Conservation (phyloP, 2,888 invertebrate species). For the Ornithoptera priamus region DNA sequence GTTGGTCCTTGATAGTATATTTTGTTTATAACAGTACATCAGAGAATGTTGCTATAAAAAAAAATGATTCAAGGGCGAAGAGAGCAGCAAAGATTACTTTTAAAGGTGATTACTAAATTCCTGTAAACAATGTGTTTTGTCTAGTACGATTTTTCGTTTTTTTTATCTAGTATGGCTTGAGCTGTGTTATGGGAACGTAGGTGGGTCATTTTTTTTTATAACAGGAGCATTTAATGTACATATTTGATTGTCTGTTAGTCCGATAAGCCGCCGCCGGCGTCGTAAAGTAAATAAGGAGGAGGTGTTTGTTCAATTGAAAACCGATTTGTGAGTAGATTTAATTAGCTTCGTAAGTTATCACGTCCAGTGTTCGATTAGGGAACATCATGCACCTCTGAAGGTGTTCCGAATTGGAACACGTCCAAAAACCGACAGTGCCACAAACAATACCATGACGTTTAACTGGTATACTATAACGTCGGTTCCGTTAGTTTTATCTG, state of each 20-base stretch:
- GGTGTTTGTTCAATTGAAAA: slow-evolving; percentile 56
- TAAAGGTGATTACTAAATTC: too few species aligned
- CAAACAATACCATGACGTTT: slow-evolving; percentile 65
- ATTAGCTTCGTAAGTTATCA: slow-evolving; percentile 39
- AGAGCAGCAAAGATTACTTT: too few species aligned
- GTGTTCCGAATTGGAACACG: slow-evolving; percentile 52
- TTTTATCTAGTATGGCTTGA: neutral
- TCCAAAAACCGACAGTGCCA: slow-evolving; percentile 57
- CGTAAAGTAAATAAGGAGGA: slow-evolving; percentile 42
- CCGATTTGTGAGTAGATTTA: slow-evolving; percentile 44
- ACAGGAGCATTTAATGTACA: neutral
- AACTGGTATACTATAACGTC: slow-evolving; percentile 44
- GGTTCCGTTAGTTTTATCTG: neutral
- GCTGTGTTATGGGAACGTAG: neutral
- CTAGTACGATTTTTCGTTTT: too few species aligned
- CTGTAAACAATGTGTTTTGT: too few species aligned
- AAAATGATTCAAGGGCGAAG: too few species aligned
- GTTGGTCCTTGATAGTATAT: too few species aligned
- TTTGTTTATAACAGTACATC: too few species aligned
- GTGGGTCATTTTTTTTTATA: neutral
- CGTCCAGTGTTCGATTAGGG: slow-evolving; percentile 43
- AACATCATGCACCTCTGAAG: slow-evolving; percentile 59
- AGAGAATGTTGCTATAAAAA: too few species aligned
- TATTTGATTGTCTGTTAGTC: slow-evolving; percentile 7
- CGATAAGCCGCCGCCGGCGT: neutral